Evolutionary conservation across 2,888 invertebrate genomes (phyloP), one percentile per base, ranked within the genome.

Genomic region (Chaetogeoica ovagalla): DNA sequence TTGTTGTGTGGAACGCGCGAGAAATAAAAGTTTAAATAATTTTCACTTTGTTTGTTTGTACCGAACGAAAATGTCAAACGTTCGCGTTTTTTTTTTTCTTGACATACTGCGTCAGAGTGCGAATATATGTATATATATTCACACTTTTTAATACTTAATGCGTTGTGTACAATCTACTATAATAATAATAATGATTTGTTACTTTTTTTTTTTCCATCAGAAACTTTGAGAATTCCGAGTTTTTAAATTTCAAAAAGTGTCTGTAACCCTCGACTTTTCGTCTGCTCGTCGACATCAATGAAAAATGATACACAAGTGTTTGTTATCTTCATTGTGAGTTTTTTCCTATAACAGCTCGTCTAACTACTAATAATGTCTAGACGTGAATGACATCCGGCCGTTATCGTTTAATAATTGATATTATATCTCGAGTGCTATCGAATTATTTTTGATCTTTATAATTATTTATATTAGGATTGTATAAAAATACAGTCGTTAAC

Each of bases 231-330:
- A 60, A 48, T 30, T 43, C 60, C 13, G 17, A 8, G 9, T 37
- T 23, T 73, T 48, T 15, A 37, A 8, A 62, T 73, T 62, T 62
- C 48, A 52, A 62, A 62, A 73, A 48, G 30, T 62, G 11, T 19
- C 30, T 30, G 48, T 63, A 74, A 63, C 73, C 63, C 63, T 74
- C 55, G 55, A 74, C 74, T 65, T 74, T 37, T 65, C 6, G 74
- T 39, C 21, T 55, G 39, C 6, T 39, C 39, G 17, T 65, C 55
- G 17, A 55, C 21, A 55, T 55, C 21, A 55, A 55, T 57, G 55
- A 65, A 75, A 75, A 75, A 65, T 69, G 13, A 30, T 17, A 43
- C 6, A 11, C 11, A 23, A 13, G 30, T 30, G 30, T 4, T 30
- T 30, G 30, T n/a, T n/a, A 39, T 9, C 9, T 13, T 13, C 48